A percentile compares a stretch with the other conserved stretches of the same genome.
These are phyloP conservation scores for Patagioenas fasciata DNA, from an alignment of 2,113 vertebrate genomes.

Conservation along the genomic window DNA sequence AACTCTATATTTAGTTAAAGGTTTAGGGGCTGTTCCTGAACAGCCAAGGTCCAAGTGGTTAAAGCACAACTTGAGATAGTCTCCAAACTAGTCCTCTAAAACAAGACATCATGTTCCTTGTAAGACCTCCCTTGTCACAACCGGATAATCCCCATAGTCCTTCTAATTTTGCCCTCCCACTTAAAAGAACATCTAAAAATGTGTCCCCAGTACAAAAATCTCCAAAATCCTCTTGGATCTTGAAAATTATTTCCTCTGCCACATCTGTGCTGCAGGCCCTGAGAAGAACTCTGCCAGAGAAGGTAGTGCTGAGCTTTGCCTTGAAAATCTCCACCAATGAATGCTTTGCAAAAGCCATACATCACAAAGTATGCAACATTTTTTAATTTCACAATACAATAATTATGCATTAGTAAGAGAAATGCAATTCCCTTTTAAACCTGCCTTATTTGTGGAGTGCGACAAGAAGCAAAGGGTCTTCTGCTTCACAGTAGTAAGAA, in stretches of 20 bases:
- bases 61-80: background rate
- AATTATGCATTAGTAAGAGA: background rate
- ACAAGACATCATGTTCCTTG: background rate
- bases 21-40: background rate
- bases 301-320: background rate
- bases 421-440: background rate
- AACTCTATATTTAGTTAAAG: background rate
- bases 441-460: background rate
- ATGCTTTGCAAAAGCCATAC: background rate
- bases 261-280: background rate
- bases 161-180: background rate
- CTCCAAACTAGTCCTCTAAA: background rate
- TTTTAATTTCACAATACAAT: background rate
- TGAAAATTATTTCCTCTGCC: background rate
- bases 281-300: background rate
- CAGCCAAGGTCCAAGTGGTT: background rate
- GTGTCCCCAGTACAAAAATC: background rate
- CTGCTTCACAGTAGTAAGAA: background rate
- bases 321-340: background rate
- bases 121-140: background rate
- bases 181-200: background rate
- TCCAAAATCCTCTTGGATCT: background rate
- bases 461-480: background rate
- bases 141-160: background rate
- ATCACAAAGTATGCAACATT: background rate